Base-by-base conservation (phyloP, 2,113 vertebrate genomes). In the Rhinopomastus cyanomelas region DNA sequence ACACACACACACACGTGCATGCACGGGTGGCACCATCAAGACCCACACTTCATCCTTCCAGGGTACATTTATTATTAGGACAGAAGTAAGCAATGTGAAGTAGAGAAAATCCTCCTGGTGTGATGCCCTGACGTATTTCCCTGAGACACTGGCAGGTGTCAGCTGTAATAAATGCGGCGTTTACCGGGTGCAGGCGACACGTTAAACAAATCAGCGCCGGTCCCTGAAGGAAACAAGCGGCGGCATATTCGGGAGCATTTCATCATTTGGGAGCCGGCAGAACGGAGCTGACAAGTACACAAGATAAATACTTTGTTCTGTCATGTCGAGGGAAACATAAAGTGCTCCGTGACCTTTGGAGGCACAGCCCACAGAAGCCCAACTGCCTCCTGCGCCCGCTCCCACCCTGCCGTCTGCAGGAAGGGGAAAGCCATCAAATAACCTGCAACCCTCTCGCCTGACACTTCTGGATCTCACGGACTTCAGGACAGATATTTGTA, bases 241-340 rank as follows among this genome's bases (percentile, higher is more conserved):
- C 90, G 89, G 95, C 90, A 55, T 85, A 94, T 93, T 96, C 74
- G 48, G 85, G 55, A 97, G 92, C 68, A 93, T 97, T 97, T 96
- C 96, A 96, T 96, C 97, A 97, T 94, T 64, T 57, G 4, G 4
- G 95, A 97, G 95, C 67, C 72, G 9, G 80, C 87, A 92, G 89
- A 97, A 96, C 57, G 86, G 93, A 96, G 93, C 94, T 97, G 96
- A 97, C 97, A 97, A 94, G 94, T 91, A 97, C 96, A 97, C 93
- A 96, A 97, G 96, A 96, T 95, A 96, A 96, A 96, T 96, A 95
- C 96, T 97, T 96, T 93, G 95, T 97, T 97, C 97, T 97, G 97
- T 95, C 97, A 96, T 81, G 78, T 93, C 25, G 44, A 57, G 77
- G 95, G 94, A 97, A 96, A 96, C 85, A 97, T 39, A 77, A 95